Evolutionary conservation across 2,113 vertebrate genomes (phyloP), one percentile per base, ranked within the genome.

Genomic region (Otocyon megalotis): DNA sequence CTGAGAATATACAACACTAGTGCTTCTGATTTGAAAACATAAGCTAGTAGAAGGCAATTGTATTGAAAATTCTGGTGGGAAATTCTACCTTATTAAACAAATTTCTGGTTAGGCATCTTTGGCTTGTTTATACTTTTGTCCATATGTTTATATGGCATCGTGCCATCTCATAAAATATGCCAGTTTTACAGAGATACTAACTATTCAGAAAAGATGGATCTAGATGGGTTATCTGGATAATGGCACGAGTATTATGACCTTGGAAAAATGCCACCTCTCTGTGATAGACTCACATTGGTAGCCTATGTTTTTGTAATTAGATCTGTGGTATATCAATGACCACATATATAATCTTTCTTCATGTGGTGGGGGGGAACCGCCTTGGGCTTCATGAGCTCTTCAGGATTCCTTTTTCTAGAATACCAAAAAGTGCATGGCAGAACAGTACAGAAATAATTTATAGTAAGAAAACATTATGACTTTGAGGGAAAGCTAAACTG

Each of bases 241-340:
- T 1, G 10, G 32, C 53, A 92, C 0, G 2, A 86, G 32, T 6
- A 72, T 91, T 97, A 94, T 94, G 88, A 92, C 81, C 3, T 88
- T 90, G 97, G 98, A 97, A 98, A 97, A 81, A 92, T 77, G 80
- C 94, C 93, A 94, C 62, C 43, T 12, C 28, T 96, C 80, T 81
- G 88, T 26, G 50, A 92, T 91, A 95, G 37, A 94, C 95, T 95
- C 35, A 62, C 1, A 28, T 16, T 58, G 86, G n/a, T 1, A 86
- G 90, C 88, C 94, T 96, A 91, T 93, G 96, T 97, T 97, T 93
- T 93, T 35, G 93, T 87, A 83, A 65, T 35, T 58, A 62, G 63
- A 96, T 90, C 93, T 96, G 67, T 74, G 76, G 63, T 88, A 13
- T 54, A 60, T 90, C 96, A 86, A 65, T n/a, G 8, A 2, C 74